These are phyloP conservation scores for Mastigias papua DNA, from an alignment of 30 jellyfish, hydroid and myxozoan genomes.

Conservation along the genomic window DNA sequence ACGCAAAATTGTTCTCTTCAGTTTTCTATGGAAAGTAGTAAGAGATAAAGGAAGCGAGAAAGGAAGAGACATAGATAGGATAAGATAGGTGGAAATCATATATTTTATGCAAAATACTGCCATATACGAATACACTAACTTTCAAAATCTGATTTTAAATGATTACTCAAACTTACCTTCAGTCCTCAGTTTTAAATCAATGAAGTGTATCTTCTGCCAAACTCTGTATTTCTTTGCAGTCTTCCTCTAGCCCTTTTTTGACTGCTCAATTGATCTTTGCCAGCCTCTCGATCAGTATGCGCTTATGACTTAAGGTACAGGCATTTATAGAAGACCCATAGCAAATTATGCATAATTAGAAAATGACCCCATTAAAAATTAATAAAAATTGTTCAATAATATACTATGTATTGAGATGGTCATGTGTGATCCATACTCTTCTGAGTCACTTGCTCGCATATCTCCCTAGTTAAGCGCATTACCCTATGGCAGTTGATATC, in stretches of 20 bases:
- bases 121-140: too few relatives aligned
- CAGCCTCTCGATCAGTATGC: background rate
- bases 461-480: conserved; percentile 13
- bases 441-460: background rate
- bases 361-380: conserved; percentile 3
- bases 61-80: too few relatives aligned
- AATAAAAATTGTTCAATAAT: background rate
- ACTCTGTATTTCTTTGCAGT: too few relatives aligned
- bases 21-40: too few relatives aligned
- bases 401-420: background rate
- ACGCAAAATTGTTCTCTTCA: too few relatives aligned
- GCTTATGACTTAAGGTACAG: background rate
- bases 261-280: background rate
- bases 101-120: too few relatives aligned
- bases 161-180: too few relatives aligned
- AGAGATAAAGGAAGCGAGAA: too few relatives aligned
- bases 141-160: too few relatives aligned
- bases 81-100: too few relatives aligned
- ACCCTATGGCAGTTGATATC: background rate
- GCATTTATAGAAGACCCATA: conserved; percentile 17
- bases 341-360: conserved; percentile 17
- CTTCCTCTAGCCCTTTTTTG: background rate
- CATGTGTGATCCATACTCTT: background rate
- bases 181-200: too few relatives aligned
- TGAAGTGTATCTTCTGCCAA: too few relatives aligned